Conservation (phyloP, 1,140 invertebrate genomes). For the Leptinotarsa defecta region DNA sequence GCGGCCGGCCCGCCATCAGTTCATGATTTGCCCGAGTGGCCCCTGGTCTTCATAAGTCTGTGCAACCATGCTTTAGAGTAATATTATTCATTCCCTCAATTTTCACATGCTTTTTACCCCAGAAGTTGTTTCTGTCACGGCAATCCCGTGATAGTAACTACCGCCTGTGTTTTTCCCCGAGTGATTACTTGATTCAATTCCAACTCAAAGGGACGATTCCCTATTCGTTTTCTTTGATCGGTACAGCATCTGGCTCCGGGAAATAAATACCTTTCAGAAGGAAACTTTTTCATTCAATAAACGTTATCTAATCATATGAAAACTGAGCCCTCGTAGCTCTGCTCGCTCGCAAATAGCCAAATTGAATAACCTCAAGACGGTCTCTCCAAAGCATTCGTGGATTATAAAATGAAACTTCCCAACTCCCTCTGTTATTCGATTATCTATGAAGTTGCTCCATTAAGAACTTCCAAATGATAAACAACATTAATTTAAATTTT, state of each 20-base stretch:
- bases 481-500: background rate
- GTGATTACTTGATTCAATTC: no score
- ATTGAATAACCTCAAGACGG: background rate
- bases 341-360: background rate
- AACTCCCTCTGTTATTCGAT: background rate
- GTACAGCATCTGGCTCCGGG: background rate
- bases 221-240: no score
- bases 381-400: background rate
- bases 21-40: no score
- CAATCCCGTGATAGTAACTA: no score
- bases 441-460: background rate
- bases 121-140: no score
- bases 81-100: no score
- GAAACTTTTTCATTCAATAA: slow-evolving; percentile 4
- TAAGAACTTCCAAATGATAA: slow-evolving; percentile 3
- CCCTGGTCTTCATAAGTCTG: no score
- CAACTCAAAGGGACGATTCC: no score
- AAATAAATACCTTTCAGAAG: background rate
- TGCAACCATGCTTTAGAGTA: no score
- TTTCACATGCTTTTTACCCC: no score
- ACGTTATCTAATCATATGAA: background rate
- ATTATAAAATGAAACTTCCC: slow-evolving; percentile 6
- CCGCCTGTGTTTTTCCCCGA: no score
- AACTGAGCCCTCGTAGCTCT: background rate
- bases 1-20: no score